Evolutionary conservation across 2,888 invertebrate genomes (phyloP), one percentile per base, ranked within the genome.

Genomic region (Drosophila picticornis): DNA sequence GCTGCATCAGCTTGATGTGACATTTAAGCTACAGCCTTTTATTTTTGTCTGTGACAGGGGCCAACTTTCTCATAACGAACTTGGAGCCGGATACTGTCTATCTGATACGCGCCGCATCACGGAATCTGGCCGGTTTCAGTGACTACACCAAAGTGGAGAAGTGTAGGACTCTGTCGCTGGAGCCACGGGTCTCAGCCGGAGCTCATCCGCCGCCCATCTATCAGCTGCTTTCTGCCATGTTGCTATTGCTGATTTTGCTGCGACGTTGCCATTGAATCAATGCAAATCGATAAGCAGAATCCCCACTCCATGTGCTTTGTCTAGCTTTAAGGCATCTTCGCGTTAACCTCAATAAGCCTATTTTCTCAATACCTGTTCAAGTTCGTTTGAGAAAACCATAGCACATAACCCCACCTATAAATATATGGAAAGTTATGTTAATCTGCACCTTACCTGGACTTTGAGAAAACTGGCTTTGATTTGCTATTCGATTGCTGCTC

Each of bases 61-160:
- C 93, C 67, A 94, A 93, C 60, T 94, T 94, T 85, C 91, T 94
- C 6, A 88, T 95, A 50, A 92, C 91, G 22, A 92, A 94, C 59
- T 90, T 95, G 50, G 91, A 93, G 29, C 92, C 93, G 34, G 93
- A 94, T 76, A 94, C 94, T 3, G 93, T 93, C 38, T 95, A 95
- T 82, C 92, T 94, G 67, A 93, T 95, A 71, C 92, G 94, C 59
- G 95, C 94, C 2, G 95, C 95, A 36, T 94, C 95, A 3, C 93
- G 93, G 63, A 95, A 95, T 85, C 91, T 93, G 27, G 95, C 95
- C 13, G 95, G 95, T n/a, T 90, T 94, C 62, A 93, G 93, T 73
- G 93, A 93, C 75, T 93, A 90, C 77, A 93, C 93, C 46, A 90
- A 83, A 57, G 92, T 92, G 55, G 91, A 91, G 74, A 91, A 90